Conservation (phyloP, 2,113 vertebrate genomes). For the Odocoileus hemionus region DNA sequence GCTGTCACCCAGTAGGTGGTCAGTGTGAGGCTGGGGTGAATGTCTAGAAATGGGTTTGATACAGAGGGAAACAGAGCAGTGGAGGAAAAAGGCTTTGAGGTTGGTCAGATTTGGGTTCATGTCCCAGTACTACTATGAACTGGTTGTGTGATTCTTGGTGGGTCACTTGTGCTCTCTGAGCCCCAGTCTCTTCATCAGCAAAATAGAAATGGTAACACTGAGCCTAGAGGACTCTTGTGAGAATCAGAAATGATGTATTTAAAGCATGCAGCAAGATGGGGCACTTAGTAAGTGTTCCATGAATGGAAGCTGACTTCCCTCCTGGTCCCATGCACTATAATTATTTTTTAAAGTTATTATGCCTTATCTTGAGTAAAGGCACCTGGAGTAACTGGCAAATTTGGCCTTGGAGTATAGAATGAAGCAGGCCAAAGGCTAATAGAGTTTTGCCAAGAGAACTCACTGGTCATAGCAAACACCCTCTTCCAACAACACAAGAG, state of each 20-base stretch:
- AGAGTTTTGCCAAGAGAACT: too few relatives aligned
- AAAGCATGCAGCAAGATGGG: neutral
- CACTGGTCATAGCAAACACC: too few relatives aligned
- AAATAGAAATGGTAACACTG: neutral
- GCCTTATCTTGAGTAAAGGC: too few relatives aligned
- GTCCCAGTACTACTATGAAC: neutral
- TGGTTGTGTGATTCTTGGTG: neutral
- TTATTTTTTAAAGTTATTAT: neutral
- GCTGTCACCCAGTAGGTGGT: neutral
- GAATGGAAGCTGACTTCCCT: neutral
- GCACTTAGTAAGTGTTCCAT: neutral
- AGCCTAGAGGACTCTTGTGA: neutral
- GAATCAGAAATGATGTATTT: neutral
- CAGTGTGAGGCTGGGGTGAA: neutral
- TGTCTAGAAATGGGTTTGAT: rapidly evolving
- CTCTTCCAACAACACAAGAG: too few relatives aligned
- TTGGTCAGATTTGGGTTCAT: neutral
- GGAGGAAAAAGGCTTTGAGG: neutral
- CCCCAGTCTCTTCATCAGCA: neutral
- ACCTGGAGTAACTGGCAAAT: too few relatives aligned
- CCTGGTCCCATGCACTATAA: too few relatives aligned
- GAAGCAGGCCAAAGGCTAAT: too few relatives aligned
- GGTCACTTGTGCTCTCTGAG: neutral
- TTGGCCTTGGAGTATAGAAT: too few relatives aligned
- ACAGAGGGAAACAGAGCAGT: neutral